Evolutionary conservation across 2,888 invertebrate species (phyloP).

Genomic region (Nomada fabriciana): DNA sequence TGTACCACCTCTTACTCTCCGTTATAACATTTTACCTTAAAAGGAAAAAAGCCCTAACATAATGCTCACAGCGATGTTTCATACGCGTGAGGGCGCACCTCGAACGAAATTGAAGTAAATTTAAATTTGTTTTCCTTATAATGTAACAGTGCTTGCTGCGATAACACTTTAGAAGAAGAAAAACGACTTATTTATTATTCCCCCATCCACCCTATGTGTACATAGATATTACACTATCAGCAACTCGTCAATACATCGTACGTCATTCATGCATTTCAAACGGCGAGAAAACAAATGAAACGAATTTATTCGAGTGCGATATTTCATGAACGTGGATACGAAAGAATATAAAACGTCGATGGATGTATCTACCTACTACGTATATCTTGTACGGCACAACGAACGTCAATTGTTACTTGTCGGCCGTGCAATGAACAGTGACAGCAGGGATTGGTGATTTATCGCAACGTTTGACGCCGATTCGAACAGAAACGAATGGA

Average conservation of each 20-base stretch:
- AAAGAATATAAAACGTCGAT: constrained; percentile 35
- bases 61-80: neutral
- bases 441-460: constrained; percentile 56
- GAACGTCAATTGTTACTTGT: constrained; percentile 65
- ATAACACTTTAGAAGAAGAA: neutral
- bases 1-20: constrained; percentile 3
- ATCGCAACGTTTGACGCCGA: constrained; percentile 51
- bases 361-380: neutral
- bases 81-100: neutral
- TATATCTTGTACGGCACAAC: constrained; percentile 42
- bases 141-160: neutral
- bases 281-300: constrained; percentile 14
- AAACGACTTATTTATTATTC: neutral
- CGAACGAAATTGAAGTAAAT: neutral
- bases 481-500: constrained; percentile 25
- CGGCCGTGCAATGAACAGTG: constrained; percentile 52
- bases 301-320: neutral
- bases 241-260: too few relatives aligned
- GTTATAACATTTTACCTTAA: neutral
- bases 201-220: too few relatives aligned
- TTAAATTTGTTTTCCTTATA: neutral
- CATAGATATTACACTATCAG: too few relatives aligned
- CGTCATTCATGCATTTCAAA: too few relatives aligned
- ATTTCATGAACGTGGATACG: constrained; percentile 14
- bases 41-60: neutral